Conservation (phyloP, 2,113 vertebrate species). For the Sphaerodactylus townsendi region DNA sequence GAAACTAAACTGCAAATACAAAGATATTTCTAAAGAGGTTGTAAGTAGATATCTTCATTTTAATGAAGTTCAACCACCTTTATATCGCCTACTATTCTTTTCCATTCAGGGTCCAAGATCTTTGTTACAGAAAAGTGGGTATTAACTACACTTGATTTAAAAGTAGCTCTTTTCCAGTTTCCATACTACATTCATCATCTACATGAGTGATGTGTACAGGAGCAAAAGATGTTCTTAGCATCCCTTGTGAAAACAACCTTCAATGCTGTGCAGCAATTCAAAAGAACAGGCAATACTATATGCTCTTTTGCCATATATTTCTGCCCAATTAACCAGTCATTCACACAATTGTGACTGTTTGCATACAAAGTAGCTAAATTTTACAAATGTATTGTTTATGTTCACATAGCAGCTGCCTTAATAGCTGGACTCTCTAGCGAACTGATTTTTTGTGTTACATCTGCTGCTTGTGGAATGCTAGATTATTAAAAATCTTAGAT, state of each 20-base stretch:
- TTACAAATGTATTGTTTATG: accelerated
- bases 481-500: neutral
- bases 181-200: neutral
- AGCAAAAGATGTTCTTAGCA: neutral
- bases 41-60: neutral
- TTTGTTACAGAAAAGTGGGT: neutral
- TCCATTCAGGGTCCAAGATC: neutral
- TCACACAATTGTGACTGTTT: neutral
- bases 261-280: neutral
- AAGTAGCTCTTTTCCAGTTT: neutral
- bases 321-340: constrained; percentile 5
- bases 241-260: neutral
- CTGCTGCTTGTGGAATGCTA: constrained; percentile 11
- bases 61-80: neutral
- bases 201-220: neutral
- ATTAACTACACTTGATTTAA: neutral
- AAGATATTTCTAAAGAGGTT: neutral
- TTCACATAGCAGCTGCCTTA: constrained; percentile 1
- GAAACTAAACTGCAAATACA: neutral
- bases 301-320: neutral
- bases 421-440: constrained; percentile 24
- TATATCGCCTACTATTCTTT: neutral
- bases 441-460: constrained; percentile 39
- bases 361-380: neutral
- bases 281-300: neutral